Evolutionary conservation across 2,888 invertebrate species (phyloP), one percentile per base, ranked within the genome.

Genomic region (Mythimna ferrago): DNA sequence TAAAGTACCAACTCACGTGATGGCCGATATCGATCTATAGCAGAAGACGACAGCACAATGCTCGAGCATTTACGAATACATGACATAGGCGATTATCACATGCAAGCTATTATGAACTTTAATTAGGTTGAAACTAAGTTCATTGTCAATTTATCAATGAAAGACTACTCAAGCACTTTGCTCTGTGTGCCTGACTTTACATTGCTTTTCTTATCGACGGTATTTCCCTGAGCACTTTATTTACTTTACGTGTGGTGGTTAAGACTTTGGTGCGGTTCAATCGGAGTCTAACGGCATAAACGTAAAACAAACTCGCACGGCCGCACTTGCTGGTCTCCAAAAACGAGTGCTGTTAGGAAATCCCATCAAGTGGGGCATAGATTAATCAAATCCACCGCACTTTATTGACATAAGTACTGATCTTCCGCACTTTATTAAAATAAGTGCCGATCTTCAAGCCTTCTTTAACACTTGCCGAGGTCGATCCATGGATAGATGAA

Each of bases 1-100:
- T 19, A 58, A 48, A 32, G 9, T 14, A 32, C 14, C 16, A 32
- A 86, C 92, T 93, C 92, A 97, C 97, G 98, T 98, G 95, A 98
- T 11, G 19, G 11, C 32, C 44, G 57, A 76, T 48, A 44, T 2
- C 3, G 14, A 66, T 21, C 26, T 35, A n/a, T 35, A 0, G 2
- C 16, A 48, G 5, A 56, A 54, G 44, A 10, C n/a, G 26, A 35
- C 19, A 38, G 38, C 21, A 35, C 35, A 66, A 48, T 44, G 11
- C 16, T 35, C 16, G 32, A 21, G 11, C n/a, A 41, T 16, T 9
- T 44, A 35, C 35, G 19, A 35, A 58, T 19, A 9, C 32, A 35
- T 19, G 19, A 9, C 35, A 19, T 11, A 38, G 11, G n/a, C 57
- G 9, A 35, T 35, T 2, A 38, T 35, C 35, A 2, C n/a, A 60